A percentile compares a stretch with the other conserved stretches of the same genome.
Evolutionary conservation across 2,888 invertebrate genomes (phyloP).

Genomic region (Nezara viridula): DNA sequence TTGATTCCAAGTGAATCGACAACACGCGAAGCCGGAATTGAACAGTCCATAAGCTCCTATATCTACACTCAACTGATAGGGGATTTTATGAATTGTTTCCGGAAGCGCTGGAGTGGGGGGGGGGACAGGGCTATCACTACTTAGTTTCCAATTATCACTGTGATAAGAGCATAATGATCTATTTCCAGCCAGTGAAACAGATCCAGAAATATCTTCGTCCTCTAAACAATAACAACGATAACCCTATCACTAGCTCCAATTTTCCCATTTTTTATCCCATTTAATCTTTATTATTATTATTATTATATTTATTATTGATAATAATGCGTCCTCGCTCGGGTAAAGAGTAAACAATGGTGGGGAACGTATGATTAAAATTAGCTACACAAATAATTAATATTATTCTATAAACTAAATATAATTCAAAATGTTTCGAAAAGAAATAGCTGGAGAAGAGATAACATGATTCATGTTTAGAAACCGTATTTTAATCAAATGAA

Average conservation of each 20-base stretch:
- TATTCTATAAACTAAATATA: no score
- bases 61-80: neutral
- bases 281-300: constrained; percentile 5
- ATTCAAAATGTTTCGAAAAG: no score
- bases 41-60: neutral
- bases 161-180: neutral
- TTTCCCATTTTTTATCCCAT: neutral
- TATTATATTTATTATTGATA: neutral
- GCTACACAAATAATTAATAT: no score
- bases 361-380: no score
- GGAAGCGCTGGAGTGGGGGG: neutral
- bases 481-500: no score
- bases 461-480: no score
- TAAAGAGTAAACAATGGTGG: neutral
- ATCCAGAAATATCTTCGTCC: constrained; percentile 20
- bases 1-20: neutral
- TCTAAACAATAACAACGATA: constrained; percentile 33
- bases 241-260: constrained; percentile 3
- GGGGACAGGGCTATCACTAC: neutral
- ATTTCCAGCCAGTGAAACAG: neutral
- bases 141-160: neutral
- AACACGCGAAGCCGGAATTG: neutral
- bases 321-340: neutral
- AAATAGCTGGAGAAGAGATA: no score
- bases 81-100: neutral